A percentile compares a stretch with the other conserved stretches of the same genome.
Conservation (phyloP, 2,888 invertebrate genomes). For the Catocala sponsa region DNA sequence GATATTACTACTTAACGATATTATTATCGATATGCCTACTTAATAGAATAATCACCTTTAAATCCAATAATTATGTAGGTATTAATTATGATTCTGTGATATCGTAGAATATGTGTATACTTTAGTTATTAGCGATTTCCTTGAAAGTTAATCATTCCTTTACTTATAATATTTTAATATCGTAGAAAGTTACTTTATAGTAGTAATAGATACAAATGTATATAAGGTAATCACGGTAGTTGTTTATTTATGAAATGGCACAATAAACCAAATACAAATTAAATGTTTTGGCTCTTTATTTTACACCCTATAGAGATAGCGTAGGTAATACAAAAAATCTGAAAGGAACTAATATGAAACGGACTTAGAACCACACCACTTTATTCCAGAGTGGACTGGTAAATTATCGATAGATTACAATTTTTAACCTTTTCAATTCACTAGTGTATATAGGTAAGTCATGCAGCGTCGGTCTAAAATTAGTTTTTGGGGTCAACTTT, state of each 20-base stretch:
- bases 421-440: too few species aligned
- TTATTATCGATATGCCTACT: not conserved
- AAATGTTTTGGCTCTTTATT: not conserved
- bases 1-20: not conserved
- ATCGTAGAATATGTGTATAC: slow-evolving; percentile 64
- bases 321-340: not conserved
- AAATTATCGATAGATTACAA: too few species aligned
- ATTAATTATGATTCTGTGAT: slow-evolving; percentile 73
- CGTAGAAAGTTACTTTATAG: slow-evolving; percentile 34
- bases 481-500: too few species aligned
- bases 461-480: too few species aligned
- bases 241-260: slow-evolving; percentile 72
- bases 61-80: slow-evolving; percentile 26
- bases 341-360: too few species aligned
- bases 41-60: slow-evolving; percentile 23
- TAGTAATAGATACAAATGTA: slow-evolving; percentile 40
- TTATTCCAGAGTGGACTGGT: too few species aligned
- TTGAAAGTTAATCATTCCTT: slow-evolving; percentile 41
- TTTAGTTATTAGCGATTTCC: slow-evolving; percentile 14
- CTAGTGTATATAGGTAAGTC: too few species aligned
- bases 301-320: not conserved
- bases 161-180: slow-evolving; percentile 25
- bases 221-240: slow-evolving; percentile 59
- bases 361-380: too few species aligned
- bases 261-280: slow-evolving; percentile 79